A percentile compares a stretch with the other conserved stretches of the same genome.
phyloP scores from a whole-genome alignment of 2,113 vertebrate species.

The Nansenia antarctica region DNA sequence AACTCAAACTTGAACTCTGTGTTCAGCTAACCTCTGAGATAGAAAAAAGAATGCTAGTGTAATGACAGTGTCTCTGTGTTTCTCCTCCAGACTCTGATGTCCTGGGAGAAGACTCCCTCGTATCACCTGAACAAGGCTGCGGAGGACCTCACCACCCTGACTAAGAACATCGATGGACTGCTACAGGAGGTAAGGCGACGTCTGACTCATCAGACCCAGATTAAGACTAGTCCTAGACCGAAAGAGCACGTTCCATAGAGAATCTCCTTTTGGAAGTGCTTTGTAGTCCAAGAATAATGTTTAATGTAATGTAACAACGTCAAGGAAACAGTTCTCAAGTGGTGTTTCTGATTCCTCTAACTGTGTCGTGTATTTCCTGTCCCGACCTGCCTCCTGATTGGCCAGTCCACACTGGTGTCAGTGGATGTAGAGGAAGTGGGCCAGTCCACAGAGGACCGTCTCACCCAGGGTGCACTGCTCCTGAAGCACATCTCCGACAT shows the following conservation, averaged over 20 bases:
- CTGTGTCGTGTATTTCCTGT: too few relatives aligned
- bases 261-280: too few relatives aligned
- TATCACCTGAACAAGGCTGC: conserved; percentile 43
- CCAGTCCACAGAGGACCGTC: conserved; percentile 58
- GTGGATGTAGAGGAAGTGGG: conserved; percentile 55
- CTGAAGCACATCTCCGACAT: conserved; percentile 68
- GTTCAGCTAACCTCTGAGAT: not conserved
- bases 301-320: too few relatives aligned
- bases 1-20: too few relatives aligned
- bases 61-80: not conserved
- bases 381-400: conserved; percentile 47
- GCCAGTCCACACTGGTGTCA: conserved; percentile 70
- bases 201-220: too few relatives aligned
- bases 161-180: conserved; percentile 58
- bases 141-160: conserved; percentile 51
- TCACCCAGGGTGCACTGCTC: conserved; percentile 70
- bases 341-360: too few relatives aligned
- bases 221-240: too few relatives aligned
- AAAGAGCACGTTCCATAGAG: too few relatives aligned
- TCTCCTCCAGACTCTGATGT: conserved; percentile 59
- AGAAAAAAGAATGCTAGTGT: not conserved
- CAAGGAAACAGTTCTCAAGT: too few relatives aligned
- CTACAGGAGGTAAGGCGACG: conserved; percentile 42
- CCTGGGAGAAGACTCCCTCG: conserved; percentile 48
- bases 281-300: too few relatives aligned